These are phyloP conservation scores for Caenorhabditis sulstoni DNA, from an alignment of 2,888 invertebrate species.

Conservation along the genomic window DNA sequence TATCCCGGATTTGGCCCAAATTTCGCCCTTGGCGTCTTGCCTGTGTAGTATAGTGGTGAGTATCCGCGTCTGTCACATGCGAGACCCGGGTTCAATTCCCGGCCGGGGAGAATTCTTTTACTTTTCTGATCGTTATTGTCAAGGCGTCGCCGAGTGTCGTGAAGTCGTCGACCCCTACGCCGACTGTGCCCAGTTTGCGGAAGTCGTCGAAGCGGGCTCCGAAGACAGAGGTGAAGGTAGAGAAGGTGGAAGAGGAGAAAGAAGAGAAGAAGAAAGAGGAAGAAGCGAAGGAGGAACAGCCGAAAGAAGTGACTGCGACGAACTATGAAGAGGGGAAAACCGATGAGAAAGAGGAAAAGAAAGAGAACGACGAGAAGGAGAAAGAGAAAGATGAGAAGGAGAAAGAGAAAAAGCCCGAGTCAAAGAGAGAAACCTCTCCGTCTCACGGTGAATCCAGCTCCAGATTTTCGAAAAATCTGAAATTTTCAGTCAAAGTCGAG, in stretches of 20 bases:
- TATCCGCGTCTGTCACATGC: conserved; percentile 73
- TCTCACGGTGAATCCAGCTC: conserved; percentile 14
- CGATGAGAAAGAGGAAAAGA: conserved; percentile 4
- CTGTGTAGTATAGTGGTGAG: conserved; percentile 72
- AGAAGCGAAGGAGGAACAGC: conserved; percentile 4
- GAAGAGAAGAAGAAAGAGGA: conserved; percentile 10
- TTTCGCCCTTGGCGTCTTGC: too few relatives aligned
- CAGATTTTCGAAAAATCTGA: not conserved
- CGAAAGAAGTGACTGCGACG: conserved; percentile 12
- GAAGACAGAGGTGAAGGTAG: conserved; percentile 20
- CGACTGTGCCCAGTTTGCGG: too few relatives aligned
- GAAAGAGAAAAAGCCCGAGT: conserved; percentile 5
- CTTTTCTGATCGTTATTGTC: too few relatives aligned
- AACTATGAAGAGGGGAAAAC: conserved; percentile 12
- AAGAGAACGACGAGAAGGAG: not conserved
- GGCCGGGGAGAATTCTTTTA: conserved; percentile 67
- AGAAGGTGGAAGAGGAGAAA: conserved; percentile 22
- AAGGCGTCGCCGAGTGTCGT: too few relatives aligned
- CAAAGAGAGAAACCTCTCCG: not conserved
- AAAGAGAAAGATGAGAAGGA: conserved; percentile 23
- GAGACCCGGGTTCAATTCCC: conserved; percentile 72
- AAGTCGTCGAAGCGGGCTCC: conserved; percentile 2
- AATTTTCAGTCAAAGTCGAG: conserved; percentile 34
- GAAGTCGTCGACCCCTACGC: too few relatives aligned
- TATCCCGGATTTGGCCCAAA: too few relatives aligned